phyloP scores from a whole-genome alignment of 2,113 vertebrate genomes.

The Poeciliopsis turrubarensis region DNA sequence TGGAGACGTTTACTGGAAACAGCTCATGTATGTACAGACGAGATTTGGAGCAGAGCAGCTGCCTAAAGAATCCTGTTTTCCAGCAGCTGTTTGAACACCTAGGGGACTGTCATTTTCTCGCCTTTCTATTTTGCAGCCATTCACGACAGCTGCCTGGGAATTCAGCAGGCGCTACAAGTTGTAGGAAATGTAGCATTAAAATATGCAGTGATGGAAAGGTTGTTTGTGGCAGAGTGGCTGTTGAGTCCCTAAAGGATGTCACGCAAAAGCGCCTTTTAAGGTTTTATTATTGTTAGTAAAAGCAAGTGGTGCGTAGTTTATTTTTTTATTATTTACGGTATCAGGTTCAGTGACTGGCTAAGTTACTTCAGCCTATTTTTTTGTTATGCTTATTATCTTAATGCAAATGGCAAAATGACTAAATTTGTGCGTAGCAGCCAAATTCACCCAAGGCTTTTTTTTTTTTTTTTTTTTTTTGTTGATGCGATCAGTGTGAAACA shows the following conservation, averaged over 20 bases:
- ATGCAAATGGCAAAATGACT: no score
- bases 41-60: slow-evolving; percentile 56
- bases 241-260: not conserved
- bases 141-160: slow-evolving; percentile 61
- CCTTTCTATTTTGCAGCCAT: slow-evolving; percentile 59
- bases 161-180: slow-evolving; percentile 42
- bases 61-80: slow-evolving; percentile 60
- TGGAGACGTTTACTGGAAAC: not conserved
- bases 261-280: slow-evolving; percentile 13
- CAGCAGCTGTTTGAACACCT: slow-evolving; percentile 71
- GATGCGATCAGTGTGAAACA: not conserved
- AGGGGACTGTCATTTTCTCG: slow-evolving; percentile 55
- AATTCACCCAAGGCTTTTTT: not conserved
- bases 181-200: slow-evolving; percentile 30
- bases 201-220: slow-evolving; percentile 12
- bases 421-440: no score
- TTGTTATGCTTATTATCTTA: no score
- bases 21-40: slow-evolving; percentile 29
- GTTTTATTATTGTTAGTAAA: not conserved
- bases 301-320: not conserved
- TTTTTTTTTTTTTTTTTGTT: not conserved
- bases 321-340: no score
- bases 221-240: slow-evolving; percentile 23
- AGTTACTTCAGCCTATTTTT: no score
- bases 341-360: no score